phyloP scores from a whole-genome alignment of 2,888 invertebrate species.

The Zaprionus obscuricornis region DNA sequence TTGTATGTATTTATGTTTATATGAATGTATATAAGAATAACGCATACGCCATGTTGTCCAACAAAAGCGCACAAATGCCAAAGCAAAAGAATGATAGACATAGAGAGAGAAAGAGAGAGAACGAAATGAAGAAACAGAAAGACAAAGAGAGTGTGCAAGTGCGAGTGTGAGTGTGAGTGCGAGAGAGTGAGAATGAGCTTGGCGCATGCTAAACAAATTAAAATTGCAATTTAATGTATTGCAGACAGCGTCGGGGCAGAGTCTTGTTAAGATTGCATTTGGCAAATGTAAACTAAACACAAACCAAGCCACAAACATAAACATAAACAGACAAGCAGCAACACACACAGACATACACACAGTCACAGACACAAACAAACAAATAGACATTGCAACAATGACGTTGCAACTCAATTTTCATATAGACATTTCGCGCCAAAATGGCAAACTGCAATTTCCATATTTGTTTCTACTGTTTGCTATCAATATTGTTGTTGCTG shows the following conservation, averaged over 20 bases:
- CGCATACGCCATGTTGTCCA: conserved; percentile 70
- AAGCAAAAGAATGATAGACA: conserved; percentile 3
- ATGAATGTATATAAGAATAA: conserved; percentile 44
- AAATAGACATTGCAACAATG: not conserved
- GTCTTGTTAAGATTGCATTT: conserved; percentile 67
- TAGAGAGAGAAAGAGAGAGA: conserved; percentile 12
- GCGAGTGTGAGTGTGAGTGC: conserved; percentile 5
- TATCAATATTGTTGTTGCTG: not conserved
- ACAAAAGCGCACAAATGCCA: conserved; percentile 11
- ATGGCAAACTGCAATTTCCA: conserved; percentile 68
- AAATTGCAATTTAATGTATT: conserved; percentile 76
- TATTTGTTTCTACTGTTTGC: conserved; percentile 27
- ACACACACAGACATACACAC: not conserved
- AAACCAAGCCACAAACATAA: conserved; percentile 21
- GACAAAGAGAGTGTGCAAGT: conserved; percentile 1
- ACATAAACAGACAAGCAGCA: conserved; percentile 6
- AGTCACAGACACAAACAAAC: conserved; percentile 1
- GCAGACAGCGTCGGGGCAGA: conserved; percentile 38
- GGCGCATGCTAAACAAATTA: conserved; percentile 66
- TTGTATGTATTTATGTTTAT: conserved; percentile 28
- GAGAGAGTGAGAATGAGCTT: conserved; percentile 16
- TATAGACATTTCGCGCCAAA: conserved; percentile 68
- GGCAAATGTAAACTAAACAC: conserved; percentile 63
- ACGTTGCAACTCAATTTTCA: conserved; percentile 57
- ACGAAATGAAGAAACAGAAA: conserved; percentile 5